Evolutionary conservation across 1,140 invertebrate genomes (phyloP), one percentile per base, ranked within the genome.

Genomic region (Andricus grossulariae): DNA sequence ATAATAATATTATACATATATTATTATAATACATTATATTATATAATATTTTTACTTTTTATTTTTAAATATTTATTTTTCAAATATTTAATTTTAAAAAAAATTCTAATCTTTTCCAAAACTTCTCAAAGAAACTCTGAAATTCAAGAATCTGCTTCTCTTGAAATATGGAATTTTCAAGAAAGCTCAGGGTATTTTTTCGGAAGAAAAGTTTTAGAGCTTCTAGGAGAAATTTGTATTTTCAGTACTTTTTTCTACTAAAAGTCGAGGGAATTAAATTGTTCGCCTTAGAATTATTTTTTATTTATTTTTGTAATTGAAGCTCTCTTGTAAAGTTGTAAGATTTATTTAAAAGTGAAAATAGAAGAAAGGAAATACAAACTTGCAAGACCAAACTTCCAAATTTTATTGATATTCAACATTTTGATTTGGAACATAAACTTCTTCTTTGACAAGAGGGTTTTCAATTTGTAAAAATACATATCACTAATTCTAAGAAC

Each of bases 401-500:
- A 45, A 54, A 57, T 49, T 21, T 66, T 16, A 66, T 72, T 19
- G 18, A 32, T 32, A 78, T 72, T 32, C 15, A 32, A 74, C 8
- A 60, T 19, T 71, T 71, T n/a, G 39, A 49, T 50, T 51, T 50
- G 45, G 19, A 12, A 57, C 18, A 57, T 19, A 21, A 15, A 57
- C 19, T 32, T 8, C 4, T 18, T 8, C 19, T 19, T 19, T n/a
- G n/a, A n/a, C 18, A 54, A 18, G n/a, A n/a, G 52, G 15, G 18
- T n/a, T 54, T 54, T 54, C 52, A 54, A 54, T 57, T 25, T 57
- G 19, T 57, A 7, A 60, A 72, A 21, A 77, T 66, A 32, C 25
- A 32, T 32, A 73, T 73, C 60, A n/a, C 39, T 66, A 16, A 39
- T 66, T 66, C 32, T 66, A 60, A 60, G 21, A 60, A 25, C n/a